Base-by-base conservation (phyloP, 2,888 invertebrate genomes). In the Pollenia griseotomentosa region DNA sequence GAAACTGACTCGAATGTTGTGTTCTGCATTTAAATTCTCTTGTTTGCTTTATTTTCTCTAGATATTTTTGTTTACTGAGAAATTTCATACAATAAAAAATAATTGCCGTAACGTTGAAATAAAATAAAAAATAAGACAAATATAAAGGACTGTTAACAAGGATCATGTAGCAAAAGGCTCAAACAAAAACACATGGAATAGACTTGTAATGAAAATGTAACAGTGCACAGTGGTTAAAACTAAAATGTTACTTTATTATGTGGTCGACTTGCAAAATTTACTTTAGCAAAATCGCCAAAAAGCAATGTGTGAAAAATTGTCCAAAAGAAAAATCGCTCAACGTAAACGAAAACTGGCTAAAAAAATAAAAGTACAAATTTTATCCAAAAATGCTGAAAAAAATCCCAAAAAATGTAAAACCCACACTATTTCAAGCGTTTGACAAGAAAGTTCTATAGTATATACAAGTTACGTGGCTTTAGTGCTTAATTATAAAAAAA, bases 21-120 rank as follows among this genome's bases (percentile, higher is more conserved):
- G 42, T 63, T 77, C 46, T 63, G 59, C 11, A 57, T 81, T 65
- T 48, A 6, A 11, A 7, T n/a, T 16, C 12, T 19, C 16, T 57
- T 51, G 2, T 57, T 33, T 33, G 42, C 53, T 75, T 77, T 44
- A 23, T 44, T 65, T 71, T 80, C 14, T 65, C 6, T 40, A 33
- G 12, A 40, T 61, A 19, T 10, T 74, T 82, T 66, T 66, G 8
- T 59, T 83, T 70, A 23, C 19, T 46, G 40, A 33, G 42, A 71
- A 83, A 23, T 23, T 61, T 59, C 42, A 19, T 61, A n/a, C 16
- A 57, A 74, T 70, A 75, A 80, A 85, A 74, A 63, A 80, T 80
- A 75, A 80, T 85, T 80, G 80, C 48, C 70, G 55, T 61, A 16
- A 57, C 70, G 55, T 61, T 14, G 51, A 57, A 70, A 42, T 48